Evolutionary conservation across 1,140 invertebrate species (phyloP).

Genomic region (Halictus rubicundus): DNA sequence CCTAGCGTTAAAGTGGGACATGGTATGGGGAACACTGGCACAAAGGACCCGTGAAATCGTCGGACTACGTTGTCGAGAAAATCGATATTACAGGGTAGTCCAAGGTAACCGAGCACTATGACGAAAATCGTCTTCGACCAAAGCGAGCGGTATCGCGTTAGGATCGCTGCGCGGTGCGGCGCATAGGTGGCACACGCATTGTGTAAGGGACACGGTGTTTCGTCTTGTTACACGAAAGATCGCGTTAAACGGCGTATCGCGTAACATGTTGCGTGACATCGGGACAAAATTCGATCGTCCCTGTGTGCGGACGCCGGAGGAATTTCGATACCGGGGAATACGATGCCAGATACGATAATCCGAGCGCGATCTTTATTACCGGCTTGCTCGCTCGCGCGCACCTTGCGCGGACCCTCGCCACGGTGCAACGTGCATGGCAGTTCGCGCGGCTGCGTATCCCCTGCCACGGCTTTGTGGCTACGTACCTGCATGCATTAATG

Average conservation of each 20-base stretch:
- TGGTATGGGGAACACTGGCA: too few species aligned
- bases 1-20: too few species aligned
- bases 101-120: too few species aligned
- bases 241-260: slow-evolving; percentile 4
- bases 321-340: slow-evolving; percentile 14
- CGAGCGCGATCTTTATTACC: slow-evolving; percentile 28
- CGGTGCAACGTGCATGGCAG: too few species aligned
- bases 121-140: neutral
- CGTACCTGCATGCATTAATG: slow-evolving; percentile 47
- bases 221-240: slow-evolving; percentile 1
- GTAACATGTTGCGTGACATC: slow-evolving; percentile 4
- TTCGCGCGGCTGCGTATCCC: neutral
- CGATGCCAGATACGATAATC: slow-evolving; percentile 27
- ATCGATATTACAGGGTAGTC: too few species aligned
- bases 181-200: neutral
- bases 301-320: slow-evolving; percentile 2
- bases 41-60: too few species aligned
- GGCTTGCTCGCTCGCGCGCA: neutral
- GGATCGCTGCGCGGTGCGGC: neutral
- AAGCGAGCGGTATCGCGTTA: neutral
- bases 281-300: slow-evolving; percentile 21
- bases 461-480: slow-evolving; percentile 14
- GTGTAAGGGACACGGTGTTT: neutral
- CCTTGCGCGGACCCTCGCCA: neutral
- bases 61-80: too few species aligned